Percentiles rank a stretch among this genome's conserved stretches.
phyloP scores from a whole-genome alignment of 1,140 invertebrate genomes.

The Oppia nitens region DNA sequence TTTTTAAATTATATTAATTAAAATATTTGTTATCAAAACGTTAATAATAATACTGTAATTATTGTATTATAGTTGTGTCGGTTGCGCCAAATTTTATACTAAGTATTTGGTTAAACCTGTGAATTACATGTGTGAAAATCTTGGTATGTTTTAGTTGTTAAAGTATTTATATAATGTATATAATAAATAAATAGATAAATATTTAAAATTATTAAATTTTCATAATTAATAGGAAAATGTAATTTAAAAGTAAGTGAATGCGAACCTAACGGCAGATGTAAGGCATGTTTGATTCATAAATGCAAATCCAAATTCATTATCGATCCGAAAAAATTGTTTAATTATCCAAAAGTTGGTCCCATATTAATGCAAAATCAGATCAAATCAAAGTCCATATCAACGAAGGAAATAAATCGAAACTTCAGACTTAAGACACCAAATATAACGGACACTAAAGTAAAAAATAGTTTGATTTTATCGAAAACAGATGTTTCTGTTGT shows the following conservation, averaged over 20 bases:
- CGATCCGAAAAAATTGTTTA: background rate
- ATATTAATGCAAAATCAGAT: background rate
- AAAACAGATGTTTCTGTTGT: background rate
- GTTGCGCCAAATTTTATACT: background rate
- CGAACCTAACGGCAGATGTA: background rate
- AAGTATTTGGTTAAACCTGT: background rate
- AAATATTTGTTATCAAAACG: background rate
- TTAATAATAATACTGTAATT: background rate
- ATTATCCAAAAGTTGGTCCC: background rate
- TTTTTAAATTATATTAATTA: background rate
- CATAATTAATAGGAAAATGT: background rate
- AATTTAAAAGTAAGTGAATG: background rate
- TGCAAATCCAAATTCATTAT: background rate
- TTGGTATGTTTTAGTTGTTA: too few relatives aligned
- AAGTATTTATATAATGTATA: too few relatives aligned
- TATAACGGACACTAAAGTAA: background rate
- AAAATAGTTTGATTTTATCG: background rate
- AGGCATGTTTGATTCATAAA: background rate
- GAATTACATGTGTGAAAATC: background rate
- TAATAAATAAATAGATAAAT: background rate
- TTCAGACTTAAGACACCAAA: too few relatives aligned
- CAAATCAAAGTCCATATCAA: background rate
- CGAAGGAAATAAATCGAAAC: background rate
- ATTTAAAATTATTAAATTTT: background rate
- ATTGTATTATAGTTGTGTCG: background rate